A percentile compares a stretch with the other conserved stretches of the same genome.
phyloP scores from a whole-genome alignment of 2,113 vertebrate species.

The Sardina pilchardus region DNA sequence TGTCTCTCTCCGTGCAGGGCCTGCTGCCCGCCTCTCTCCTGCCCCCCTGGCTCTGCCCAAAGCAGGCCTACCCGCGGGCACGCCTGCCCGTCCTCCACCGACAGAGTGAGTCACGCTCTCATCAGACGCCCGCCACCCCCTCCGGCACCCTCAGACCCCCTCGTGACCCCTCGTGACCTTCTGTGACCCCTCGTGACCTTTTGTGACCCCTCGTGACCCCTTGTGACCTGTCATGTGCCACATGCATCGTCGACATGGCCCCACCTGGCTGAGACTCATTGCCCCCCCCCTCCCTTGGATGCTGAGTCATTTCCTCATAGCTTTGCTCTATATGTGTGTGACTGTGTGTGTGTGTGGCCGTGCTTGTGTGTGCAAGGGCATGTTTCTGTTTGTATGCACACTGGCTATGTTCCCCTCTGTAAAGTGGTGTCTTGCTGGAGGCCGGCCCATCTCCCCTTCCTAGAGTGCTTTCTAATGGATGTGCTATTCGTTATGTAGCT shows the following conservation, averaged over 20 bases:
- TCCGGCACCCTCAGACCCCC: not conserved
- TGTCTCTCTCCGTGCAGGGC: not conserved
- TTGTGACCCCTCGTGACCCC: not conserved
- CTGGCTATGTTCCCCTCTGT: too few relatives aligned
- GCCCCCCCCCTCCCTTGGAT: not conserved
- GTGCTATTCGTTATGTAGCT: not conserved
- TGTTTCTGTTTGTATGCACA: too few relatives aligned
- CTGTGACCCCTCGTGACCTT: not conserved
- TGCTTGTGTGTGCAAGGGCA: too few relatives aligned
- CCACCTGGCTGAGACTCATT: not conserved
- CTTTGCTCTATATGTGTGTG: too few relatives aligned
- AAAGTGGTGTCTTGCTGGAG: too few relatives aligned
- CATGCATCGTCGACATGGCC: not conserved
- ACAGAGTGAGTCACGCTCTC: slow-evolving; percentile 5
- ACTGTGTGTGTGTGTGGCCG: too few relatives aligned
- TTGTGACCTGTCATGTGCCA: not conserved
- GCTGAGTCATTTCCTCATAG: too few relatives aligned
- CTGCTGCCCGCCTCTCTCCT: slow-evolving; percentile 10
- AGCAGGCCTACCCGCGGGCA: not conserved
- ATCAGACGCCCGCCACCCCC: not conserved
- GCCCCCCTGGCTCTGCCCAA: not conserved
- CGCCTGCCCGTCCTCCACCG: not conserved
- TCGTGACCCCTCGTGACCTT: not conserved
- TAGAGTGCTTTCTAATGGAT: not conserved
- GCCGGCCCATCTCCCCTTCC: not conserved